Evolutionary conservation across 2,797 vertebrate species (phyloP), one percentile per base, ranked within the genome.

Genomic region (Hapalemur alaotrensis): DNA sequence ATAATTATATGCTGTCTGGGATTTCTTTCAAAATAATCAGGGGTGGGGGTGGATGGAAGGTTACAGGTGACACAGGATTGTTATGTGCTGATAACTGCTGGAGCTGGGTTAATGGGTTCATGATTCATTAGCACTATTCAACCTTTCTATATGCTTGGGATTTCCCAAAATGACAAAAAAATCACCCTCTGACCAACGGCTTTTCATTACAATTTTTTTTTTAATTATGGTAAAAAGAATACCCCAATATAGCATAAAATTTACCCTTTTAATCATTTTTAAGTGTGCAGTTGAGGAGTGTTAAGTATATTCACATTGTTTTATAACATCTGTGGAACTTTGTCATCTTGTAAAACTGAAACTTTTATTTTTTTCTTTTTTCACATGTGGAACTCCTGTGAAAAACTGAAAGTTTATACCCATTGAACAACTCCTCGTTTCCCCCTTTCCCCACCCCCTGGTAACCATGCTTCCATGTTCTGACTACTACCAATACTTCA

Each of bases 11-110:
- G 43, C 63, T 69, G 1, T 63, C 84, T 67, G 78, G 54, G 38
- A 90, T 76, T 59, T 89, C 48, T 67, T 89, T 78, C 72, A 91
- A 87, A 70, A 95, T 78, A 86, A 86, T 38, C 35, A 84, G 17
- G 41, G 25, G 54, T 25, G 35, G 23, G 73, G 32, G 30, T 35
- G 9, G 13, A 43, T 30, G n/a, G 41, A 41, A 94, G 69, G 8
- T 48, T 52, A 86, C 0, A 82, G 48, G 54, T 35, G 5, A 89
- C 65, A 72, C 11, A 73, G 32, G 79, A 89, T 2, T 18, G 63
- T 28, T 43, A 38, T 22, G 17, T 50, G 72, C 61, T 82, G 54
- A 30, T 70, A 84, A 85, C 25, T 63, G 70, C 70, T 30, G 10
- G 46, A 91, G 43, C n/a, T 14, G 54, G 59, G 46, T 76, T 76